Evolutionary conservation across 2,797 vertebrate genomes (phyloP), one percentile per base, ranked within the genome.

Genomic region (Pogonophryne albipinna): DNA sequence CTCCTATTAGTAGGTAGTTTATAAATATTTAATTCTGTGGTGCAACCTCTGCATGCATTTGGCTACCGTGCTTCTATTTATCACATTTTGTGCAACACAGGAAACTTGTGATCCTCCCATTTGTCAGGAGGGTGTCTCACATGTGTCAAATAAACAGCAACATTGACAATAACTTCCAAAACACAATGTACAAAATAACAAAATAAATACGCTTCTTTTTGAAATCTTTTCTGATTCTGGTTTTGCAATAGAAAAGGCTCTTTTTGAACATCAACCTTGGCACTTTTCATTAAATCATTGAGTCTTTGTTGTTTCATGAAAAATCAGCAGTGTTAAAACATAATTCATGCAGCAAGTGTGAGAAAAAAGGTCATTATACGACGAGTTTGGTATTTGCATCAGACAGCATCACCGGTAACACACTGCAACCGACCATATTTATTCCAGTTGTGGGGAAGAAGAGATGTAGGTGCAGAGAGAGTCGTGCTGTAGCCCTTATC

Each of bases 31-130:
- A 59, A 66, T 60, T 69, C 14, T 51, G 77, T 64, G 62, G 59
- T 75, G 20, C 52, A 75, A 74, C 69, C 71, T 80, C 49, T 71
- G 82, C 90, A 91, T 92, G 91, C 93, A 85, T 84, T 88, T 70
- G 85, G 76, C 86, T 85, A 89, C 65, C 74, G 51, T 91, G 82
- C 81, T 78, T 76, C 68, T 79, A 84, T 76, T 84, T 71, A 80
- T 85, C 71, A 87, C 63, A 86, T 74, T 85, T 83, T 87, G 78
- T 85, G 80, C 79, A 77, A 84, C 78, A 87, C 72, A 57, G 60
- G 19, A 41, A 45, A 74, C 66, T 63, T 55, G 46, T 57, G 53
- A 79, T 2, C 23, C 47, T 52, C 61, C 56, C 20, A 4, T 20
- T 47, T 14, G 3, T 62, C 23, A 74, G 41, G 23, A 49, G 2